Evolutionary conservation across 2,888 invertebrate genomes (phyloP).

Genomic region (Steinernema hermaphroditum): DNA sequence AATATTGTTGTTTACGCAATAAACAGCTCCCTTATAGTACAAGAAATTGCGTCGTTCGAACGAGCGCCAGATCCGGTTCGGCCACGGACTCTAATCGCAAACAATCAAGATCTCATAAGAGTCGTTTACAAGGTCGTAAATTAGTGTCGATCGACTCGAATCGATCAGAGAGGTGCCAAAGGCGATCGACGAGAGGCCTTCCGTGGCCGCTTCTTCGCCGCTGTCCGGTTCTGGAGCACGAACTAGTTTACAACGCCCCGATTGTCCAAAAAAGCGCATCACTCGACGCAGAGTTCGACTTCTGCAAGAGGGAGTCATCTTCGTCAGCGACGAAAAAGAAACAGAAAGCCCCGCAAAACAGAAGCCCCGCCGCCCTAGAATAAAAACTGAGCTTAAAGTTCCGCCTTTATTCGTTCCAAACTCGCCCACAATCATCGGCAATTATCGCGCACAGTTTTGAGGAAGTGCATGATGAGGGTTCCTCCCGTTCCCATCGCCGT

Average conservation of each 20-base stretch:
- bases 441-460: constrained; percentile 34
- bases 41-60: background rate
- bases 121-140: constrained; percentile 23
- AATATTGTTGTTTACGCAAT: too few species aligned
- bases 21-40: too few species aligned
- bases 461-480: constrained; percentile 35
- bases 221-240: constrained; percentile 12
- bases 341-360: too few species aligned
- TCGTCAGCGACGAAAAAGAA: too few species aligned
- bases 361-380: too few species aligned
- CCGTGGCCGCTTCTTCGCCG: background rate
- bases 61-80: constrained; percentile 13
- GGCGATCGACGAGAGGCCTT: background rate
- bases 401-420: background rate
- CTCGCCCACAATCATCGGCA: background rate
- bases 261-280: constrained; percentile 7
- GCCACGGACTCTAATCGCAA: background rate
- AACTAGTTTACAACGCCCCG: constrained; percentile 1
- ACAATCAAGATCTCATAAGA: constrained; percentile 19
- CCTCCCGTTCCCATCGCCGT: constrained; percentile 36
- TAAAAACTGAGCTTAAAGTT: too few species aligned
- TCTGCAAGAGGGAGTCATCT: background rate
- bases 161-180: too few species aligned
- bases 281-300: background rate
- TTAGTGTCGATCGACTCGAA: background rate